These are phyloP conservation scores for Hofmannophila pseudospretella DNA, from an alignment of 2,888 invertebrate genomes.

Conservation along the genomic window DNA sequence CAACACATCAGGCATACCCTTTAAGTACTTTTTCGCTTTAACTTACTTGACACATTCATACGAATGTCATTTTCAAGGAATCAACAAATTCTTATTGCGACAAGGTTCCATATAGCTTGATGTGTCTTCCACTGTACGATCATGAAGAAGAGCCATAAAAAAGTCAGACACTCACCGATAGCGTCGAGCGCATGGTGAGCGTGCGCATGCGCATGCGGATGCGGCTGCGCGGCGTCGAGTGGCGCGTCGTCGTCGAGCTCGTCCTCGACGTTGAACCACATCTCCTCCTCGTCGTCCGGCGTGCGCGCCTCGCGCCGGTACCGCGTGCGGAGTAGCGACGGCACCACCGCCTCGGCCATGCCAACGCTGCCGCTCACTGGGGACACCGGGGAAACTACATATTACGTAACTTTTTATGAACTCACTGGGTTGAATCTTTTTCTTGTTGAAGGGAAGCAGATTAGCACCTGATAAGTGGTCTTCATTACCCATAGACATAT, in stretches of 20 bases:
- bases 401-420: not conserved
- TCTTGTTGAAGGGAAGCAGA: too few species aligned
- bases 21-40: too few species aligned
- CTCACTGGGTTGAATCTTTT: too few species aligned
- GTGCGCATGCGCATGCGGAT: constrained; percentile 41
- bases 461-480: too few species aligned
- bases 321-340: constrained; percentile 87
- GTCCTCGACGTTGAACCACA: constrained; percentile 99
- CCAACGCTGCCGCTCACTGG: constrained; percentile 66
- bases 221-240: constrained; percentile 52
- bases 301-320: constrained; percentile 95
- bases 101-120: too few species aligned
- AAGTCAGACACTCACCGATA: constrained; percentile 55
- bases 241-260: constrained; percentile 90
- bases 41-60: too few species aligned
- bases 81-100: too few species aligned
- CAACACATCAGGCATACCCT: too few species aligned
- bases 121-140: too few species aligned
- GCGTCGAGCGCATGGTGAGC: constrained; percentile 69
- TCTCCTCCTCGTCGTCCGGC: constrained; percentile 98
- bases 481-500: too few species aligned
- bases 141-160: too few species aligned
- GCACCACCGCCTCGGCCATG: constrained; percentile 80
- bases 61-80: too few species aligned
- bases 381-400: not conserved